These are phyloP conservation scores for Labeo calbasu DNA, from an alignment of 2,797 vertebrate genomes.

Conservation along the genomic window DNA sequence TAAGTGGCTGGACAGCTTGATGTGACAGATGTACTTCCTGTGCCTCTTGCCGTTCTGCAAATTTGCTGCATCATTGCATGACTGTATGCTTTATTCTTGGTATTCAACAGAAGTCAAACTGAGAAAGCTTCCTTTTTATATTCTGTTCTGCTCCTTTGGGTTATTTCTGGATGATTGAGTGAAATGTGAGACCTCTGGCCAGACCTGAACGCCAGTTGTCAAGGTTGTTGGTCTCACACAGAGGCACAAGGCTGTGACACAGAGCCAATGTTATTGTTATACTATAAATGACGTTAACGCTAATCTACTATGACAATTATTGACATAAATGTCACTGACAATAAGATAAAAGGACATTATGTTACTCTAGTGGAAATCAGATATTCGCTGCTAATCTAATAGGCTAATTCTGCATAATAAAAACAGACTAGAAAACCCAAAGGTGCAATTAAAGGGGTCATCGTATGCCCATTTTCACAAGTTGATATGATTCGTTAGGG, in stretches of 20 bases:
- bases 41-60: slow-evolving; percentile 17
- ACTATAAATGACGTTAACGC: background rate
- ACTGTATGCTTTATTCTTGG: slow-evolving; percentile 31
- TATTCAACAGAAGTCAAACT: slow-evolving; percentile 26
- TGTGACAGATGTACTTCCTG: background rate
- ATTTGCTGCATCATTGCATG: slow-evolving; percentile 33
- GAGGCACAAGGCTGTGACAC: background rate
- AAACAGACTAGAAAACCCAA: background rate
- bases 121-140: slow-evolving; percentile 39
- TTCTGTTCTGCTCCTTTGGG: slow-evolving; percentile 32
- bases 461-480: no score
- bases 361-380: background rate
- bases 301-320: slow-evolving; percentile 3
- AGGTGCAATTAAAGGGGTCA: no score
- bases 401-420: background rate
- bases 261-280: slow-evolving; percentile 3
- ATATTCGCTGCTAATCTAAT: background rate
- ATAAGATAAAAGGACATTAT: background rate
- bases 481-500: no score
- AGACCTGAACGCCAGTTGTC: slow-evolving; percentile 2
- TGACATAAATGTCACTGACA: background rate
- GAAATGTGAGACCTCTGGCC: slow-evolving; percentile 44
- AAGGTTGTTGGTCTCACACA: slow-evolving; percentile 29
- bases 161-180: slow-evolving; percentile 53
- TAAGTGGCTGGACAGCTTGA: background rate